Percentiles rank a stretch among this genome's conserved stretches.
phyloP scores from a whole-genome alignment of 2,797 vertebrate species.

The Sandelia bainsii region DNA sequence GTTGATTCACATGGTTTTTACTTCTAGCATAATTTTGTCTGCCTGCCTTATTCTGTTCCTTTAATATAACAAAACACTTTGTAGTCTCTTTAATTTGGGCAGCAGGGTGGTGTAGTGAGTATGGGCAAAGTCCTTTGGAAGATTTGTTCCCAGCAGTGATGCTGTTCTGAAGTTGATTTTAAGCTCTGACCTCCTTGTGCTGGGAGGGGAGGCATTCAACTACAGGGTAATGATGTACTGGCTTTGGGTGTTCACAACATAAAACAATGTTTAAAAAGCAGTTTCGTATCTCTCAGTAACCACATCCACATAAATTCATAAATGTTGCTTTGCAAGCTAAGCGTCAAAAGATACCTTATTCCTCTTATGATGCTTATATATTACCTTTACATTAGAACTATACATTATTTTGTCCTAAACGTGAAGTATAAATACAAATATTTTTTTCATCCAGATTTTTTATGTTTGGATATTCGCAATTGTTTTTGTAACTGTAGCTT shows the following conservation, averaged over 20 bases:
- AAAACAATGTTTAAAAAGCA: background rate
- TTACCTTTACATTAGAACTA: no score
- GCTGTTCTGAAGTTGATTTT: conserved; percentile 16
- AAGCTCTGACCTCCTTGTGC: conserved; percentile 18
- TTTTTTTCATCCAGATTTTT: background rate
- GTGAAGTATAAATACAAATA: no score
- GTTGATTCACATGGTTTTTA: conserved; percentile 32
- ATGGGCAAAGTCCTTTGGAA: conserved; percentile 7
- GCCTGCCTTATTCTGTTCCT: conserved; percentile 32
- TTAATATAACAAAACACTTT: conserved; percentile 42
- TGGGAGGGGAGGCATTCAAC: background rate
- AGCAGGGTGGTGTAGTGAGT: conserved; percentile 13
- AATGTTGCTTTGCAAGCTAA: no score
- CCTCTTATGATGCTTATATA: no score
- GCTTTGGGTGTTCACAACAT: background rate
- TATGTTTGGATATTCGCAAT: background rate
- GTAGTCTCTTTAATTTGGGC: conserved; percentile 37
- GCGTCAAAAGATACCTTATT: background rate
- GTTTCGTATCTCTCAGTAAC: background rate
- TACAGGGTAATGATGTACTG: background rate
- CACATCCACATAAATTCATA: no score
- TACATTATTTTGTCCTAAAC: no score
- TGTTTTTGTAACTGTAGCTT: no score
- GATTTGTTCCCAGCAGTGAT: conserved; percentile 32
- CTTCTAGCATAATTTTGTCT: conserved; percentile 28